Evolutionary conservation across 2,797 vertebrate species (phyloP).

Genomic region (Heliangelus exortis): DNA sequence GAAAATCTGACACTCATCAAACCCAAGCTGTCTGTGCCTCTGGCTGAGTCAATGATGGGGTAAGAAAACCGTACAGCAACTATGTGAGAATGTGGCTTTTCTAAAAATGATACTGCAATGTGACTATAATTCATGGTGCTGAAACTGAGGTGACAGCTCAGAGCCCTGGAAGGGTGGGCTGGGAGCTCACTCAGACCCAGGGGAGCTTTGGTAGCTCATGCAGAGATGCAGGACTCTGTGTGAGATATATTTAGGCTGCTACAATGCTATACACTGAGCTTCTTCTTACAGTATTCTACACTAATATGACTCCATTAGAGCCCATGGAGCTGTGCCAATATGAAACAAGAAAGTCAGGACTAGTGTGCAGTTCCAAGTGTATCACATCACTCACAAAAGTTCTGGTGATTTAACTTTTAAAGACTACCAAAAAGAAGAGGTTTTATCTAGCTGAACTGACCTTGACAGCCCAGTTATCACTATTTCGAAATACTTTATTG

Average conservation of each 20-base stretch:
- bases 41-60: background rate
- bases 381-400: rapidly evolving
- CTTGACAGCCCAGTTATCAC: background rate
- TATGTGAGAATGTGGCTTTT: background rate
- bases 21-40: background rate
- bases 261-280: rapidly evolving
- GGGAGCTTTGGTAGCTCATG: background rate
- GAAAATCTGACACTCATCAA: background rate
- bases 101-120: background rate
- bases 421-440: background rate
- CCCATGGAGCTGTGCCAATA: background rate
- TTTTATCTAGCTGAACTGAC: background rate
- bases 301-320: rapidly evolving
- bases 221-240: background rate
- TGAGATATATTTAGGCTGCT: background rate
- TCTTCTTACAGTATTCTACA: background rate
- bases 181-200: rapidly evolving
- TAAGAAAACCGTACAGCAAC: background rate
- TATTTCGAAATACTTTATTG: constrained; percentile 3
- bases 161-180: background rate
- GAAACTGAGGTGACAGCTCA: background rate
- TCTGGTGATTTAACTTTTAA: rapidly evolving
- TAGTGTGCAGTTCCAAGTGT: background rate
- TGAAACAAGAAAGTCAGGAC: background rate
- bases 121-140: background rate